Conservation (phyloP, 2,113 vertebrate species). For the Procavia capensis region DNA sequence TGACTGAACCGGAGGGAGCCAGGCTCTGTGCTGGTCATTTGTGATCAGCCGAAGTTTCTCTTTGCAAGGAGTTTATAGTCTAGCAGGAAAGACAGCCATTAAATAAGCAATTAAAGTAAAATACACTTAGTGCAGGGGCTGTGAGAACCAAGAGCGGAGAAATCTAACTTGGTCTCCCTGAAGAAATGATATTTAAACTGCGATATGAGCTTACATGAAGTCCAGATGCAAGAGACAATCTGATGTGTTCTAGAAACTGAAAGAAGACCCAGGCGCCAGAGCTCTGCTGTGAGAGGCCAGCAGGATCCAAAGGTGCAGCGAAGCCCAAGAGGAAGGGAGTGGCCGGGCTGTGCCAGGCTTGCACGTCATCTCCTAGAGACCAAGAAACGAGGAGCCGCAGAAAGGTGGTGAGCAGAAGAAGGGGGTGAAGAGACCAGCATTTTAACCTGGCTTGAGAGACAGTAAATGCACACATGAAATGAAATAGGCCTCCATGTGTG, state of each 20-base stretch:
- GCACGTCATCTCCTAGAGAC: neutral
- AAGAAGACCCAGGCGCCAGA: neutral
- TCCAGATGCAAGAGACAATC: neutral
- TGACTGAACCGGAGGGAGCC: neutral
- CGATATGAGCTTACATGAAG: neutral
- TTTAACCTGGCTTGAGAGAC: neutral
- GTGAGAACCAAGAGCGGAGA: neutral
- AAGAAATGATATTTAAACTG: neutral
- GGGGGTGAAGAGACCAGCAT: neutral
- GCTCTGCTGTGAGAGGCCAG: neutral
- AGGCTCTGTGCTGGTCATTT: neutral
- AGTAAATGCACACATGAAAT: neutral
- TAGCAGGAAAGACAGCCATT: neutral
- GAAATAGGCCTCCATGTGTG: neutral
- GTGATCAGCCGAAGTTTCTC: neutral
- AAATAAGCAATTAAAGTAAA: slow-evolving; percentile 31
- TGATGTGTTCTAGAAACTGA: neutral
- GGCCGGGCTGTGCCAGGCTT: neutral
- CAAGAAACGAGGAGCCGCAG: fast-evolving
- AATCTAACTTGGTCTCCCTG: neutral
- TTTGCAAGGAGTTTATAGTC: neutral
- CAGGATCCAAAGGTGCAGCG: neutral
- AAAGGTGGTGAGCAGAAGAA: neutral
- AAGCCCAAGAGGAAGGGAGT: neutral
- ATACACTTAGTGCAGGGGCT: neutral